Evolutionary conservation across 1,140 invertebrate genomes (phyloP).

Genomic region (Zaprionus gabonicus): DNA sequence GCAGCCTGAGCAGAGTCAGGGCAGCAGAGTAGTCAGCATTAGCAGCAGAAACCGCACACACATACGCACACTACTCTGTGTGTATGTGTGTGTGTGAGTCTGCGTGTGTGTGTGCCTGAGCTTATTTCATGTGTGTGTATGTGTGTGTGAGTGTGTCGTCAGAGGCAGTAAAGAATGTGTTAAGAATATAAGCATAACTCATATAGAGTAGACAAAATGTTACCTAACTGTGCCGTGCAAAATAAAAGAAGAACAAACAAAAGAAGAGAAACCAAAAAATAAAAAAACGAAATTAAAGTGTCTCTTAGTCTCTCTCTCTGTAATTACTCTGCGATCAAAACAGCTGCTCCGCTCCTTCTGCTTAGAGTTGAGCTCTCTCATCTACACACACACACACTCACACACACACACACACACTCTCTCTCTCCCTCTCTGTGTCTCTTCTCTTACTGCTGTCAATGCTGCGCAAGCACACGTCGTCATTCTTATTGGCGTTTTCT

Average conservation of each 20-base stretch:
- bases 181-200: slow-evolving; percentile 75
- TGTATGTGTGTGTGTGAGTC: slow-evolving; percentile 24
- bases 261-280: slow-evolving; percentile 30
- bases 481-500: slow-evolving; percentile 58
- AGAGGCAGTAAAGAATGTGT: slow-evolving; percentile 65
- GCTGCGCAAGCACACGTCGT: slow-evolving; percentile 46
- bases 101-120: slow-evolving; percentile 46
- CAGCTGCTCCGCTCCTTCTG: slow-evolving; percentile 57
- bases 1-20: slow-evolving; percentile 38
- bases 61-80: slow-evolving; percentile 30
- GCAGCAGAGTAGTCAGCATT: slow-evolving; percentile 33
- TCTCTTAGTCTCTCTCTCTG: slow-evolving; percentile 9
- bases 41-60: slow-evolving; percentile 23
- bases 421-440: slow-evolving; percentile 18
- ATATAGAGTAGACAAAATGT: slow-evolving; percentile 71
- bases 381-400: neutral
- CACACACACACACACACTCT: neutral
- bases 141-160: slow-evolving; percentile 39
- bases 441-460: slow-evolving; percentile 23
- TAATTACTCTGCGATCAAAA: slow-evolving; percentile 50
- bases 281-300: slow-evolving; percentile 14
- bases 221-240: slow-evolving; percentile 75
- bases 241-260: slow-evolving; percentile 35
- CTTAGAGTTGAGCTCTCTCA: slow-evolving; percentile 13
- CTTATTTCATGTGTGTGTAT: slow-evolving; percentile 48